Evolutionary conservation across 2,888 invertebrate genomes (phyloP), one percentile per base, ranked within the genome.

Genomic region (Caenorhabditis virilis): DNA sequence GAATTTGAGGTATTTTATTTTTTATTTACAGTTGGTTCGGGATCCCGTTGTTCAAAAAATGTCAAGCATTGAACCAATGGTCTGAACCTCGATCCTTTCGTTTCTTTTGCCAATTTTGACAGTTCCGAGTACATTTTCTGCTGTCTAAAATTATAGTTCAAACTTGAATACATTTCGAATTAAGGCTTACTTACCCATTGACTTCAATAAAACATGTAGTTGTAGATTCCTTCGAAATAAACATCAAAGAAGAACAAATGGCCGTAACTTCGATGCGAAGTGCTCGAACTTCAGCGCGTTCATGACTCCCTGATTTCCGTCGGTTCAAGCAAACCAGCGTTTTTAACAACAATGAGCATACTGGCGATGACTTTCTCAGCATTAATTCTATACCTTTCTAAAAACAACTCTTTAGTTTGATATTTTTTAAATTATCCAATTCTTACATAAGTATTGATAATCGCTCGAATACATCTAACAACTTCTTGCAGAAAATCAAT

Each of bases 401-500:
- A 30, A 72, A 60, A n/a, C 26, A 45, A 35, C 4, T 22, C 11
- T 46, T 7, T 43, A 38, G 4, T 27, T 20, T 6, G 30, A 36
- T n/a, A 42, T 42, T 27, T 7, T 49, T 23, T 36, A 4, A 3
- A 9, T 18, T 36, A 49, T 22, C 9, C n/a, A 48, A 35, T 39
- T 60, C 74, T 56, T 38, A 72, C 74, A 51, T 62, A 65, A 20
- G 70, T 72, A 41, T 74, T 74, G 22, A 68, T 52, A 25, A 74
- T 70, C 13, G 57, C 50, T 25, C 69, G 57, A 15, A 72, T 53
- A 42, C 69, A 66, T 33, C 56, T 53, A 23, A 74, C 70, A 38
- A 69, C 38, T 45, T 65, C 64, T 36, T 69, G 62, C 11, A 69
- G 49, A 27, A 69, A 61, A 22, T 64, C 68, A 36, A 69, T 53